A percentile compares a stretch with the other conserved stretches of the same genome.
These are phyloP conservation scores for Aphis craccivora DNA, from an alignment of 1,140 invertebrate genomes.

Conservation along the genomic window DNA sequence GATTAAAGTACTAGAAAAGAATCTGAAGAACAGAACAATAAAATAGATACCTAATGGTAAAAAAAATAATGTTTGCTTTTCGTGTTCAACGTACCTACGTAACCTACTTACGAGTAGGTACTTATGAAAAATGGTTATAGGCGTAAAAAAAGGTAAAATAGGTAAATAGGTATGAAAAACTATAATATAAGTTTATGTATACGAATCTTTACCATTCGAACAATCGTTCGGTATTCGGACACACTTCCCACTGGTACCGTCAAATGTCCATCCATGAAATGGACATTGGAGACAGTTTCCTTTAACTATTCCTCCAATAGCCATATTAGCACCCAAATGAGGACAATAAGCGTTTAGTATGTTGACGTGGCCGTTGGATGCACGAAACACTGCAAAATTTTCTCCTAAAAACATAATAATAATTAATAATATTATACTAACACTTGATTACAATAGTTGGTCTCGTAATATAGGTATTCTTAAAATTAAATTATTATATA, in stretches of 20 bases:
- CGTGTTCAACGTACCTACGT: too few species aligned
- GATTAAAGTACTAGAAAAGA: too few species aligned
- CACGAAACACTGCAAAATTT: slow-evolving; percentile 80
- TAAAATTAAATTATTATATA: too few species aligned
- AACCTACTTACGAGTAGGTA: too few species aligned
- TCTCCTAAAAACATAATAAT: slow-evolving; percentile 68
- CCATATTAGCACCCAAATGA: slow-evolving; percentile 87
- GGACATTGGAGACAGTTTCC: slow-evolving; percentile 86
- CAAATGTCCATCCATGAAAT: slow-evolving; percentile 87
- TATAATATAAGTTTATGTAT: neutral
- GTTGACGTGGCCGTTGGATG: slow-evolving; percentile 70
- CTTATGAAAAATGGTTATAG: too few species aligned
- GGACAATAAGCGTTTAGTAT: slow-evolving; percentile 87
- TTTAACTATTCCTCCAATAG: slow-evolving; percentile 75
- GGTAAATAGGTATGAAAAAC: neutral
- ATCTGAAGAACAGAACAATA: too few species aligned
- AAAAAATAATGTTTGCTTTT: too few species aligned
- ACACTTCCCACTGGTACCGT: slow-evolving; percentile 71
- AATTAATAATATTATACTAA: neutral
- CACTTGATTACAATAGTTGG: too few species aligned
- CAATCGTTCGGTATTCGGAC: slow-evolving; percentile 57
- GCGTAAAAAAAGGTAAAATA: too few species aligned
- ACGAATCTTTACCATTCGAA: neutral
- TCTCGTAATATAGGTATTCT: too few species aligned
- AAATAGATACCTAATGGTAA: too few species aligned